A percentile compares a stretch with the other conserved stretches of the same genome.
Evolutionary conservation across 2,888 invertebrate genomes (phyloP).

Genomic region (Lordiphosa andalusiaca): DNA sequence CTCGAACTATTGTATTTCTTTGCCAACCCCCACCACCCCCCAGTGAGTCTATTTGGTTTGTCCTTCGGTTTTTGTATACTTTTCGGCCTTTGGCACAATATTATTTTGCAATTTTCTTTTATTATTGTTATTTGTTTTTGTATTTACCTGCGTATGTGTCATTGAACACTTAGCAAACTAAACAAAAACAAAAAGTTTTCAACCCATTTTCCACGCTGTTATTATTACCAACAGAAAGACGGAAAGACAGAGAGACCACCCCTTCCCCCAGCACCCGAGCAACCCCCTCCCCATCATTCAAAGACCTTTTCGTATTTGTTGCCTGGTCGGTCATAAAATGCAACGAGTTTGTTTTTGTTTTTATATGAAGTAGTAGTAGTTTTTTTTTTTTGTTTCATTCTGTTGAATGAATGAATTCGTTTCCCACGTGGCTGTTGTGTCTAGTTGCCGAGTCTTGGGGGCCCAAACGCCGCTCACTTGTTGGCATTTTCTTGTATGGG

Average conservation of each 20-base stretch:
- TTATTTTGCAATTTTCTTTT: constrained; percentile 54
- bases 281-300: constrained; percentile 1
- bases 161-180: constrained; percentile 29
- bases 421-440: constrained; percentile 53
- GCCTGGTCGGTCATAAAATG: constrained; percentile 52
- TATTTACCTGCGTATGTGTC: constrained; percentile 29
- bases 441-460: constrained; percentile 5
- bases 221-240: constrained; percentile 21
- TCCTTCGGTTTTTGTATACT: constrained; percentile 12
- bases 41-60: constrained; percentile 6
- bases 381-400: constrained; percentile 5
- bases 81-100: constrained; percentile 46
- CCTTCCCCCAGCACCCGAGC: no score
- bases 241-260: no score
- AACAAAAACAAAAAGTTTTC: constrained; percentile 25
- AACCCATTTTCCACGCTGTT: constrained; percentile 64
- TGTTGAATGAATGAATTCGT: constrained; percentile 39
- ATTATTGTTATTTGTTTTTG: constrained; percentile 21
- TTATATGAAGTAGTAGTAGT: constrained; percentile 3
- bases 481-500: constrained; percentile 24
- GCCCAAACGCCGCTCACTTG: constrained; percentile 23
- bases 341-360: constrained; percentile 25
- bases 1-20: constrained; percentile 3
- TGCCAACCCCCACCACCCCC: constrained; percentile 9
- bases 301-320: constrained; percentile 36